Percentiles rank a stretch among this genome's conserved stretches.
Conservation (phyloP, 2,113 vertebrate species). For the Platysternon megacephalum region DNA sequence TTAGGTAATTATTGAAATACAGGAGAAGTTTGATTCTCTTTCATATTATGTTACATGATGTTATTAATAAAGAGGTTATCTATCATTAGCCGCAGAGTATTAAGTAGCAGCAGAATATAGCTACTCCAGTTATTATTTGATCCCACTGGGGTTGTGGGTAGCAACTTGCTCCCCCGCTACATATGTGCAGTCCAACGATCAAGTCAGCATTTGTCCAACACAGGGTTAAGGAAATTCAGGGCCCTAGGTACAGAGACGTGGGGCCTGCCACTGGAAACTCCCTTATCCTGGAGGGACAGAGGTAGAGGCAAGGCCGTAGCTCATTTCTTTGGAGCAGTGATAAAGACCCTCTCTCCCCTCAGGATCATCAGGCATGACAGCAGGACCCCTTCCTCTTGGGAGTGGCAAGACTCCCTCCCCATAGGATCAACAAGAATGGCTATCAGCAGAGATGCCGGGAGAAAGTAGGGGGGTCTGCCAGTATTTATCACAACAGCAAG, state of each 20-base stretch:
- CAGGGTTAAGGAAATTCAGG: not conserved
- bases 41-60: not conserved
- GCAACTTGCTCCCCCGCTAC: not conserved
- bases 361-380: not conserved
- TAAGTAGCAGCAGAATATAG: not conserved
- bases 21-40: not conserved
- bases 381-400: not conserved
- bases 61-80: constrained; percentile 19
- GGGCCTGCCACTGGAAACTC: not conserved
- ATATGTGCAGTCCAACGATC: not conserved
- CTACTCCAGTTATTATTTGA: not conserved
- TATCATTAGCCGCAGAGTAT: not conserved
- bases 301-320: not conserved
- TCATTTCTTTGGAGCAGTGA: not conserved
- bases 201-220: not conserved
- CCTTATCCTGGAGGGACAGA: not conserved
- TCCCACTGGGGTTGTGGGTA: not conserved
- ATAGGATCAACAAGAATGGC: not conserved
- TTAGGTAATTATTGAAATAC: not conserved
- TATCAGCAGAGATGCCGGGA: not conserved
- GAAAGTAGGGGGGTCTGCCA: not conserved
- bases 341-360: not conserved
- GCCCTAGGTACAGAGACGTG: not conserved
- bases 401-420: not conserved
- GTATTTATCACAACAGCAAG: too few relatives aligned